Conservation (phyloP, 2,113 vertebrate species). For the Chaetura pelagica region DNA sequence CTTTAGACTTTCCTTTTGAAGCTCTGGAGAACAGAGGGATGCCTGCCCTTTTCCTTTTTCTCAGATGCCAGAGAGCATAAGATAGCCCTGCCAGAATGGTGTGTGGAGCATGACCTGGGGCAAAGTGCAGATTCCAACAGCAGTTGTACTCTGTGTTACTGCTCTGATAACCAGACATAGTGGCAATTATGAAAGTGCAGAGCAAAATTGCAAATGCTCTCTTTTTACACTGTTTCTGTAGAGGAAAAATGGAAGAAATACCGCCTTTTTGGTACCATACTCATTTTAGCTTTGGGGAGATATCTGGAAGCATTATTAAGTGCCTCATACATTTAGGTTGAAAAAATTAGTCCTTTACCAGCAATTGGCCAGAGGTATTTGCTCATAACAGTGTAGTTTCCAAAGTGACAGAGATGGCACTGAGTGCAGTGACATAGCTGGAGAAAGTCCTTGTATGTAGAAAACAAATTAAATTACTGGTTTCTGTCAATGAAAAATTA, state of each 20-base stretch:
- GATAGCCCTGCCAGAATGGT: background rate
- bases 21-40: accelerated
- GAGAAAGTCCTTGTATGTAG: background rate
- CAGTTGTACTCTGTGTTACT: background rate
- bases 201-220: background rate
- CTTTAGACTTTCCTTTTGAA: background rate
- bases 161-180: background rate
- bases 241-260: background rate
- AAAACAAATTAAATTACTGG: background rate
- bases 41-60: background rate
- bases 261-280: accelerated
- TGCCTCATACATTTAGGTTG: background rate
- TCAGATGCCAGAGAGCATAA: background rate
- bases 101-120: background rate
- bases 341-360: background rate
- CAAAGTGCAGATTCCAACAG: background rate
- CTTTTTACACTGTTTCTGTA: background rate
- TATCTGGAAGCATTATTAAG: background rate
- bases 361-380: background rate
- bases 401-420: background rate
- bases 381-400: background rate
- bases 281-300: background rate
- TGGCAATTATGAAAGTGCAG: background rate
- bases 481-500: background rate
- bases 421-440: background rate